Percentiles rank a stretch among this genome's conserved stretches.
phyloP scores from a whole-genome alignment of 2,888 invertebrate genomes.

The Pterostichus madidus region DNA sequence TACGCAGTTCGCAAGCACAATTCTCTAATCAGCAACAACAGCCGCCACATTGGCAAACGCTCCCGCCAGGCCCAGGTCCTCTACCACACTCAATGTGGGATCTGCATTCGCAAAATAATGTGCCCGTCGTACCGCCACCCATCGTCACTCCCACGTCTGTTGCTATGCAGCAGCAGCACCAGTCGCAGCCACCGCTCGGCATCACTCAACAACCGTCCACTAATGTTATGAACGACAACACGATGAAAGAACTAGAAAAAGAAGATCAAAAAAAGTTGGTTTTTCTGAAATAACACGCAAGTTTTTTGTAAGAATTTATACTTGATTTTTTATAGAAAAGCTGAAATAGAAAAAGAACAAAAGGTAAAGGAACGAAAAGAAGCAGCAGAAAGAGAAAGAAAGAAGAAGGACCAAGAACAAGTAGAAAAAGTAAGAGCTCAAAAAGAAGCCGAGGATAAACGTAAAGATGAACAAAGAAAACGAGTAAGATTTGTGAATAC shows the following conservation, averaged over 20 bases:
- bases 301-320: constrained; percentile 25
- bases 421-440: constrained; percentile 77
- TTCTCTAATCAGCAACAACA: constrained; percentile 67
- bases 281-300: background rate
- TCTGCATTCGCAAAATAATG: constrained; percentile 69
- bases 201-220: constrained; percentile 62
- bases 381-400: constrained; percentile 77
- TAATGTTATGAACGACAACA: constrained; percentile 64
- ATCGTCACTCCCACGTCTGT: constrained; percentile 65
- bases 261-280: constrained; percentile 67
- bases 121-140: constrained; percentile 68
- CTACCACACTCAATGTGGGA: constrained; percentile 75
- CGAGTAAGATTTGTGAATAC: constrained; percentile 70
- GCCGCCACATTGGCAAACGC: constrained; percentile 51
- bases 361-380: constrained; percentile 72
- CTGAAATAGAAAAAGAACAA: constrained; percentile 68
- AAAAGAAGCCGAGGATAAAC: constrained; percentile 78
- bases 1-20: constrained; percentile 38
- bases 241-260: constrained; percentile 68
- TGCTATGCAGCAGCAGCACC: constrained; percentile 61
- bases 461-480: constrained; percentile 78
- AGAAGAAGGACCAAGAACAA: constrained; percentile 77
- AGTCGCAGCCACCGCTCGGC: constrained; percentile 52
- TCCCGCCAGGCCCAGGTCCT: background rate
- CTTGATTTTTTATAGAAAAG: constrained; percentile 54